Conservation (phyloP, 2,113 vertebrate species). For the Eublepharis macularius region DNA sequence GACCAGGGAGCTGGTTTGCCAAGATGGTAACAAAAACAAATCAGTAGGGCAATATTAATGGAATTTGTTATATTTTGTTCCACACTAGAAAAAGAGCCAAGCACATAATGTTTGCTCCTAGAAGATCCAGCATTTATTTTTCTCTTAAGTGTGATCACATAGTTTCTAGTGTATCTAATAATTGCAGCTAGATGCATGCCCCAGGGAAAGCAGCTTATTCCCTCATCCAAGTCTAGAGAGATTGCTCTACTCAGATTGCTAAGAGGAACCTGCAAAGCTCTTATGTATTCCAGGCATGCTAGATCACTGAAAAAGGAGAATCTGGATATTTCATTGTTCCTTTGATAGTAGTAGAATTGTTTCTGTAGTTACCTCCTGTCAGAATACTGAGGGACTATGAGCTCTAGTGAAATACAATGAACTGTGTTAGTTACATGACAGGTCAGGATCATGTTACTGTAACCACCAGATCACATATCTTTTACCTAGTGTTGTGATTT, state of each 20-base stretch:
- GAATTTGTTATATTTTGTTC: background rate
- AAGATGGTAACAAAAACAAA: background rate
- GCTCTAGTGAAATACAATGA: background rate
- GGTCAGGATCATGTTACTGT: background rate
- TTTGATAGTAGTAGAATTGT: background rate
- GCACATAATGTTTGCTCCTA: background rate
- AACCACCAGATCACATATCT: background rate
- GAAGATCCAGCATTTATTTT: background rate
- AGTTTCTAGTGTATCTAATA: background rate
- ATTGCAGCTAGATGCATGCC: background rate
- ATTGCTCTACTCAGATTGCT: background rate
- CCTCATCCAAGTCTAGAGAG: background rate
- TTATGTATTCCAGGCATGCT: background rate
- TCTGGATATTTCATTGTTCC: background rate
- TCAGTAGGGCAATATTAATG: background rate
- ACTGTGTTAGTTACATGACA: background rate
- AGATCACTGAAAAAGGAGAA: background rate
- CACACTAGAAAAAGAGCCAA: background rate
- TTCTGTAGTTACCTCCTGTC: background rate
- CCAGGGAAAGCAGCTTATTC: background rate
- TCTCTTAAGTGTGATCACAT: background rate
- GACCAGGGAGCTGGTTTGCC: background rate
- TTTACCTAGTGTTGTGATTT: background rate
- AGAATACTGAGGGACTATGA: background rate
- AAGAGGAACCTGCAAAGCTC: background rate